phyloP scores from a whole-genome alignment of 2,113 vertebrate species.

The Lepus timidus region DNA sequence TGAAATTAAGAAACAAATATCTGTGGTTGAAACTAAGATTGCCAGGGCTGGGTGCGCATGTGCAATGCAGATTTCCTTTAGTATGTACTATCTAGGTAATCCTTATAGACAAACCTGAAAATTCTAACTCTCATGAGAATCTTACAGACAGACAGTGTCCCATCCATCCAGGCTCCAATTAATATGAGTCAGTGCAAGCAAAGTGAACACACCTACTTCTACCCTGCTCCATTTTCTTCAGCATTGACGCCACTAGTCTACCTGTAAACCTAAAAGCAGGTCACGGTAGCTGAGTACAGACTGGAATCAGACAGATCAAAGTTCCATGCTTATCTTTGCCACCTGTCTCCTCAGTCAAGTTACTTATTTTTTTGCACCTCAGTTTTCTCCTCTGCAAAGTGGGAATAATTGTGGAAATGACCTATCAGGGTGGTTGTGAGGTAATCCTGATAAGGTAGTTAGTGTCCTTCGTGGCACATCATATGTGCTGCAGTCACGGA shows the following conservation, averaged over 20 bases:
- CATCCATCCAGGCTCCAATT: conserved; percentile 15
- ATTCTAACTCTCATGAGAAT: conserved; percentile 19
- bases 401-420: conserved; percentile 29
- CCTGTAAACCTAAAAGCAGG: conserved; percentile 25
- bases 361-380: background rate
- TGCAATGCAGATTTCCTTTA: conserved; percentile 37
- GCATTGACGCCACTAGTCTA: background rate
- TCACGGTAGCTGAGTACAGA: background rate
- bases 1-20: conserved; percentile 38
- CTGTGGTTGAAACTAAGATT: background rate
- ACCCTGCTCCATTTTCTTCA: background rate
- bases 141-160: background rate
- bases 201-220: conserved; percentile 1
- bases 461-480: background rate
- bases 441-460: background rate
- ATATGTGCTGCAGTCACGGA: background rate
- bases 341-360: conserved; percentile 34
- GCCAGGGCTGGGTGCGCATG: background rate
- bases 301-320: conserved; percentile 13
- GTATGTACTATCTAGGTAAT: conserved; percentile 26
- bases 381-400: conserved; percentile 39
- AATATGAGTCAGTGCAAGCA: conserved; percentile 25
- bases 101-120: conserved; percentile 19
- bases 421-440: background rate
- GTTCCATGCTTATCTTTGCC: background rate